phyloP scores from a whole-genome alignment of 2,888 invertebrate species.

The Hypselothyrea guttata region DNA sequence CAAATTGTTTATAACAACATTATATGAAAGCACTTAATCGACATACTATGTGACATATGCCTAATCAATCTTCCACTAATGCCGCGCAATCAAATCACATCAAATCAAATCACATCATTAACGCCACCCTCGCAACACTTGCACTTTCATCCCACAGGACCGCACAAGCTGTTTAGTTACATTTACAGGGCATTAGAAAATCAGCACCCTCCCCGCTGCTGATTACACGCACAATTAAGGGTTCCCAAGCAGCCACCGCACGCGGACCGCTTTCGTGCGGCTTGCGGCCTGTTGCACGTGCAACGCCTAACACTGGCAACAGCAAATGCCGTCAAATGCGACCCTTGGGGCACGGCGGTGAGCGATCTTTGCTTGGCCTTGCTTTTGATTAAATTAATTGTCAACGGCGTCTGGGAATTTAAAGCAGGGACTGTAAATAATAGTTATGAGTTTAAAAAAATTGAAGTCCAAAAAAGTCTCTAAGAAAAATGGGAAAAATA shows the following conservation, averaged over 20 bases:
- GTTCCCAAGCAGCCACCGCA: conserved; percentile 52
- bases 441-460: too few species aligned
- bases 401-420: conserved; percentile 21
- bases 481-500: too few species aligned
- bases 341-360: conserved; percentile 53
- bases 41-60: conserved; percentile 55
- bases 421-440: conserved; percentile 1
- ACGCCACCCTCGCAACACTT: conserved; percentile 25
- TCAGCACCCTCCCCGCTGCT: conserved; percentile 28
- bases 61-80: conserved; percentile 62
- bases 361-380: conserved; percentile 57
- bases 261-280: conserved; percentile 44
- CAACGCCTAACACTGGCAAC: conserved; percentile 31
- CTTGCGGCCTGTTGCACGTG: conserved; percentile 74
- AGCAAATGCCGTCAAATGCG: conserved; percentile 45
- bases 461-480: too few species aligned
- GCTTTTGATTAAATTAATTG: conserved; percentile 64
- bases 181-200: conserved; percentile 59
- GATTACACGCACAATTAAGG: conserved; percentile 74
- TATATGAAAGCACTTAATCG: conserved; percentile 28
- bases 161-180: conserved; percentile 60
- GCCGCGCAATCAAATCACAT: conserved; percentile 44
- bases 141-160: conserved; percentile 18
- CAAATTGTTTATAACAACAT: conserved; percentile 33
- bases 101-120: conserved; percentile 58